Conservation (phyloP, 2,888 invertebrate genomes). For the Hemistola chrysoprasaria region DNA sequence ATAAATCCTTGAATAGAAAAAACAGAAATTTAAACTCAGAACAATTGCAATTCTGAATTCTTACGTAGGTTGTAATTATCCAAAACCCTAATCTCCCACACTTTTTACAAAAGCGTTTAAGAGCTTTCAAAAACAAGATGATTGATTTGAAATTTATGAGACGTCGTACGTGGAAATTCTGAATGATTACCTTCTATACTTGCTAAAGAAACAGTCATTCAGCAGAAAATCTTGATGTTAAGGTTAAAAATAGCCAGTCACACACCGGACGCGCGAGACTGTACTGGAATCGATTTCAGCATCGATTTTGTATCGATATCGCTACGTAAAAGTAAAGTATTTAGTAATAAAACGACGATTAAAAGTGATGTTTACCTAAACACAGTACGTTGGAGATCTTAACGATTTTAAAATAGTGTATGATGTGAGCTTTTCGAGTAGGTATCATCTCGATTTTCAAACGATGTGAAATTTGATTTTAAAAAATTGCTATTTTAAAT, state of each 20-base stretch:
- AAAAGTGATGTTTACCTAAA: conserved; percentile 28
- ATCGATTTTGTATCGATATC: conserved; percentile 27
- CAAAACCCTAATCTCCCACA: conserved; percentile 11
- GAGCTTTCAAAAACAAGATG: conserved; percentile 10
- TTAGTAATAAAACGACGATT: conserved; percentile 11
- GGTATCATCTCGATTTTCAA: conserved; percentile 6
- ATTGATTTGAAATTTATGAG: conserved; percentile 6
- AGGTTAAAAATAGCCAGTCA: conserved; percentile 38
- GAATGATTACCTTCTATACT: conserved; percentile 6
- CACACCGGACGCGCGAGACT: conserved; percentile 23
- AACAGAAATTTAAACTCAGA: no score
- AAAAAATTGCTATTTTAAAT: background rate
- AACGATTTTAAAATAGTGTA: conserved; percentile 21
- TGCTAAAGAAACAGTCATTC: conserved; percentile 15
- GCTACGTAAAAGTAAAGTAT: conserved; percentile 1
- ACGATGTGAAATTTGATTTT: conserved; percentile 6
- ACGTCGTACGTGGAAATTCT: background rate
- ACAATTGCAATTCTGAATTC: no score
- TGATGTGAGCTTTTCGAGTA: conserved; percentile 11
- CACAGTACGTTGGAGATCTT: conserved; percentile 15
- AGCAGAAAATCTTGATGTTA: conserved; percentile 19
- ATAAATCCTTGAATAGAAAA: no score
- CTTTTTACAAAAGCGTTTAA: conserved; percentile 7
- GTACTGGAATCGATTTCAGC: conserved; percentile 34
- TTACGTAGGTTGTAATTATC: no score